phyloP scores from a whole-genome alignment of 2,888 invertebrate genomes.

The Xestia c-nigrum region DNA sequence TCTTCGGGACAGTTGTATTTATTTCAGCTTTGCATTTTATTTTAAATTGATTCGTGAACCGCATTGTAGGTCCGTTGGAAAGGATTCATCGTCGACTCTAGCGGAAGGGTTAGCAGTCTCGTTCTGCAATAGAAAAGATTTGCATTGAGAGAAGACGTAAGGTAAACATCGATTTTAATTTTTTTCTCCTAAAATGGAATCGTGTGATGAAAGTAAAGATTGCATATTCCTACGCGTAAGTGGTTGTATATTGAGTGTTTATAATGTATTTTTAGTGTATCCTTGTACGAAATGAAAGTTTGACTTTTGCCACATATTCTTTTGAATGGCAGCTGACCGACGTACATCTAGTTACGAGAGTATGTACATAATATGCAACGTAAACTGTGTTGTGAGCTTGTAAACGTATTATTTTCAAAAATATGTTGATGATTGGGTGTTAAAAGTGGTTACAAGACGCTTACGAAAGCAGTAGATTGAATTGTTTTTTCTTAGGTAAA shows the following conservation, averaged over 20 bases:
- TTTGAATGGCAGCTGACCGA: conserved; percentile 90
- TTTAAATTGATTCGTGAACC: conserved; percentile 90
- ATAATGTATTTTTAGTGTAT: conserved; percentile 90
- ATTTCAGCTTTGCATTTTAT: conserved; percentile 90
- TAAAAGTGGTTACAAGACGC: conserved; percentile 76
- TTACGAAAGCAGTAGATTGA: conserved; percentile 76
- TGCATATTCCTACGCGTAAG: conserved; percentile 72
- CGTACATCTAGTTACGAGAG: conserved; percentile 87
- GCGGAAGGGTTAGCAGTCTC: conserved; percentile 90
- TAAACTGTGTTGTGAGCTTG: conserved; percentile 79
- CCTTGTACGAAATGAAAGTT: conserved; percentile 91
- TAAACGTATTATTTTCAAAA: conserved; percentile 76
- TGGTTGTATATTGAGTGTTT: conserved; percentile 82
- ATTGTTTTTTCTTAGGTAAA: conserved; percentile 87
- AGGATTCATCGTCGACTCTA: conserved; percentile 87
- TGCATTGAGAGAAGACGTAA: conserved; percentile 90
- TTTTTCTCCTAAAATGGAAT: conserved; percentile 85
- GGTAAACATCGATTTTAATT: conserved; percentile 91
- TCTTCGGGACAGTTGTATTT: conserved; percentile 90
- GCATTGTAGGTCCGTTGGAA: conserved; percentile 86
- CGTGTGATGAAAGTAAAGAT: conserved; percentile 77
- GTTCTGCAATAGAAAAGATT: conserved; percentile 90
- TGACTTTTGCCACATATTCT: conserved; percentile 91
- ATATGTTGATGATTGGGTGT: conserved; percentile 69
- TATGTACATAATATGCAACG: conserved; percentile 83